Percentiles rank a stretch among this genome's conserved stretches.
Conservation (phyloP, 2,113 vertebrate genomes). For the Cyprinodon variegatus region DNA sequence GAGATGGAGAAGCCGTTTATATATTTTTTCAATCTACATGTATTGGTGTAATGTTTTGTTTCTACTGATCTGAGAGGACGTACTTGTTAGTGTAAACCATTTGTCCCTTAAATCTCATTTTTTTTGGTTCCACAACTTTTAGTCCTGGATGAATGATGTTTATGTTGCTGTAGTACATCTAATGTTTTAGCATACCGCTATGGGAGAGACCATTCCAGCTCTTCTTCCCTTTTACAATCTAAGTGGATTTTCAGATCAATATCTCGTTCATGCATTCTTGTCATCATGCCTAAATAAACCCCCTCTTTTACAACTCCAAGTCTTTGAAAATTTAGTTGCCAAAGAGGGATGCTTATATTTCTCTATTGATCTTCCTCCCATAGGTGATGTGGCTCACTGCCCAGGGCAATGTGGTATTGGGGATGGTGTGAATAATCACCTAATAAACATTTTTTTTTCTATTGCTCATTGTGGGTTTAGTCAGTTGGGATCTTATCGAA, state of each 20-base stretch:
- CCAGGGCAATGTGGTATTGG: no score
- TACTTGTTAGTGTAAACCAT: not conserved
- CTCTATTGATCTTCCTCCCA: not conserved
- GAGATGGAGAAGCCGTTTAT: not conserved
- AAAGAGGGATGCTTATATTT: not conserved
- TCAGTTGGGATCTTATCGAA: not conserved
- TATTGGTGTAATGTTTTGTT: not conserved
- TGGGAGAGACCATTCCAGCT: not conserved
- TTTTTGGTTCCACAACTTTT: not conserved
- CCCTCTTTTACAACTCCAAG: not conserved
- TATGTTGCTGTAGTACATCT: not conserved
- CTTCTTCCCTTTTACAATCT: not conserved
- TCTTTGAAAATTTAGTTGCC: not conserved
- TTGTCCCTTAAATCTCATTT: not conserved
- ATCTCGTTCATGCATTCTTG: not conserved
- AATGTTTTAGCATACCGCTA: not conserved
- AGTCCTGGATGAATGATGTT: not conserved
- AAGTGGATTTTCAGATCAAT: not conserved
- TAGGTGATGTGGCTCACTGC: no score
- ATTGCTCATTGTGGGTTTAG: no score
- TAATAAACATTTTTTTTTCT: no score
- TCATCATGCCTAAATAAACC: not conserved
- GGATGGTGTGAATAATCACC: no score
- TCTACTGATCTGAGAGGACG: not conserved
- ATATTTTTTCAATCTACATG: not conserved